phyloP scores from a whole-genome alignment of 2,113 vertebrate genomes.

The Plotosus lineatus region DNA sequence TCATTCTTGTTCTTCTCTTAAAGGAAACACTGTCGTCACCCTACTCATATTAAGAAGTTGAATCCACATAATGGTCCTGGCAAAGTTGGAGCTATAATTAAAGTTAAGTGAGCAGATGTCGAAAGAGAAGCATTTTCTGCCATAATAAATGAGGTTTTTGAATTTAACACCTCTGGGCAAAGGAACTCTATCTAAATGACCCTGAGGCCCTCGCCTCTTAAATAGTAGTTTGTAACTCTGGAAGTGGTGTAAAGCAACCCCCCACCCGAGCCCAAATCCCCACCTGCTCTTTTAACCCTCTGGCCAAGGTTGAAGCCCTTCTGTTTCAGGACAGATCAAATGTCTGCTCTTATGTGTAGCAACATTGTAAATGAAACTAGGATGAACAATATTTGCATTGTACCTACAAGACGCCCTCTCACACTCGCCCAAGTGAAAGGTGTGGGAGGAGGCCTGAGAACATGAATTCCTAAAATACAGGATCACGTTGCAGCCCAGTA shows the following conservation, averaged over 20 bases:
- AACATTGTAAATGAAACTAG: constrained; percentile 73
- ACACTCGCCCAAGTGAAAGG: constrained; percentile 29
- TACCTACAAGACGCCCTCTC: constrained; percentile 66
- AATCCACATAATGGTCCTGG: constrained; percentile 64
- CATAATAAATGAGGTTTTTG: constrained; percentile 75
- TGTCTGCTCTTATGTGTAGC: constrained; percentile 76
- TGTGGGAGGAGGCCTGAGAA: constrained; percentile 1
- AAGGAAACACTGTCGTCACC: constrained; percentile 41
- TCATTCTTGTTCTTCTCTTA: constrained; percentile 20
- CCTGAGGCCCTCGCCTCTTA: constrained; percentile 67
- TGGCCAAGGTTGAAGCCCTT: constrained; percentile 69
- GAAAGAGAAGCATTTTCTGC: constrained; percentile 69
- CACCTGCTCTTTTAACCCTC: constrained; percentile 59
- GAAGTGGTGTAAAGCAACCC: constrained; percentile 63
- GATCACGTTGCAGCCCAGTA: constrained; percentile 36
- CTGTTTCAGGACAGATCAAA: constrained; percentile 67
- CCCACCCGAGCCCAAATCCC: constrained; percentile 49
- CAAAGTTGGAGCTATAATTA: constrained; percentile 72
- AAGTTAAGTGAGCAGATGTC: constrained; percentile 76
- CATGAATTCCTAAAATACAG: constrained; percentile 6
- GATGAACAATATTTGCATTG: constrained; percentile 73
- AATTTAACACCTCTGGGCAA: constrained; percentile 73
- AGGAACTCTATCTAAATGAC: constrained; percentile 71
- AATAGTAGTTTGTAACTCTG: constrained; percentile 59
- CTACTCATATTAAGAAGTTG: constrained; percentile 57